Evolutionary conservation across 2,888 invertebrate species (phyloP), one percentile per base, ranked within the genome.

Genomic region (Cephus rjabovi): DNA sequence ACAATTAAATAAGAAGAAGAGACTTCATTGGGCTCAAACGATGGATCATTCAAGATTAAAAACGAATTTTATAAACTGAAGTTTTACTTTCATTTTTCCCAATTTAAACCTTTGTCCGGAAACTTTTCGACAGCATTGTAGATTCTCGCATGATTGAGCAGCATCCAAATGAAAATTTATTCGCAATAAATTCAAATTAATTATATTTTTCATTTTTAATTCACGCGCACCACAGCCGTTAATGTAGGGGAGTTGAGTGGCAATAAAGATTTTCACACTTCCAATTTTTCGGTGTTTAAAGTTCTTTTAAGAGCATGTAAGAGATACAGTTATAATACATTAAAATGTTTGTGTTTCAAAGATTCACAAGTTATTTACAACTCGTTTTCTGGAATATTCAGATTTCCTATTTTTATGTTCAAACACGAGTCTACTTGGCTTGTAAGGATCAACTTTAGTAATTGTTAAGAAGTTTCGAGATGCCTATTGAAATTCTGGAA

Each of bases 281-380:
- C 1, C 37, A 12, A 37, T 12, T 37, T 12, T 12, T 37, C 12
- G 12, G 37, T 12, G 37, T 37, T 35, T n/a, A 79, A 68, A 4
- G 76, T 75, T 77, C 78, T 80, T 30, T 82, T 80, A n/a, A 81
- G 74, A 30, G 70, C 34, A 23, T 78, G 75, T 12, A 81, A 69
- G 12, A 82, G 56, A 76, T 78, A 76, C 15, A 79, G 70, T 15
- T 69, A 69, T 15, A 77, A n/a, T 23, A 35, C 71, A 4, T 77
- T 71, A 12, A 11, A 69, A 56, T 77, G 80, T 40, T 80, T 79
- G 34, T 76, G 37, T 33, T 79, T 78, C 33, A 81, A 37, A 12
- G 80, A 79, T 33, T 69, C n/a, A 23, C 75, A 76, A 30, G 80
- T n/a, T 73, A 77, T 56, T 74, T 76, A 78, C 4, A 81, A 30